These are phyloP conservation scores for Lypha dubia DNA, from an alignment of 2,888 invertebrate species.

Conservation along the genomic window DNA sequence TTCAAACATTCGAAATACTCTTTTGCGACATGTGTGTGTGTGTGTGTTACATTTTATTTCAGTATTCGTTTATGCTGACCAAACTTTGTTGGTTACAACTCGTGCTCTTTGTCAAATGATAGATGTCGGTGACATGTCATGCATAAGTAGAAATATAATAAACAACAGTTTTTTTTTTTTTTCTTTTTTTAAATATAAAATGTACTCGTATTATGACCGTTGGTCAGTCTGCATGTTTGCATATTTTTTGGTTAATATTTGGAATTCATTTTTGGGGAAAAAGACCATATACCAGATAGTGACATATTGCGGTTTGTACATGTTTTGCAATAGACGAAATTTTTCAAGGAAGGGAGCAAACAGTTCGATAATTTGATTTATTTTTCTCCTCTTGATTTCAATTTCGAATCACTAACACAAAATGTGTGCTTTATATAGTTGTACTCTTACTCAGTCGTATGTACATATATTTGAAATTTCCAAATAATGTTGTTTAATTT, in stretches of 20 bases:
- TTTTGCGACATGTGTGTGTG: neutral
- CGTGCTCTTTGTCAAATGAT: slow-evolving; percentile 58
- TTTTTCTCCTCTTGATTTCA: neutral
- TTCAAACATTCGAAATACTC: neutral
- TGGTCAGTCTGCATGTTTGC: slow-evolving; percentile 2
- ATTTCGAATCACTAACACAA: neutral
- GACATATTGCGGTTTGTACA: slow-evolving; percentile 50
- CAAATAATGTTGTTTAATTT: slow-evolving; percentile 27
- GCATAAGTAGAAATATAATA: slow-evolving; percentile 67
- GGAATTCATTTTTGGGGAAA: neutral
- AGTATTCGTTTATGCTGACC: slow-evolving; percentile 16
- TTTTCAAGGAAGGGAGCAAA: slow-evolving; percentile 21
- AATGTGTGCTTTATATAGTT: slow-evolving; percentile 16
- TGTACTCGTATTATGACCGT: slow-evolving; percentile 4
- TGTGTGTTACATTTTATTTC: neutral
- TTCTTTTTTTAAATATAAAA: slow-evolving; percentile 22
- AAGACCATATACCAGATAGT: slow-evolving; percentile 7
- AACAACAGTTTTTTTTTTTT: no score
- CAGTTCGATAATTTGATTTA: slow-evolving; percentile 15
- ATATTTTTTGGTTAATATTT: slow-evolving; percentile 24
- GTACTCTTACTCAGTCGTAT: no score
- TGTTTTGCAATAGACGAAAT: slow-evolving; percentile 34
- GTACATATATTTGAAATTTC: slow-evolving; percentile 12
- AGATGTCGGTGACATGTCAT: slow-evolving; percentile 66
- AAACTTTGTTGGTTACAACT: slow-evolving; percentile 36